Evolutionary conservation across 2,113 vertebrate species (phyloP).

Genomic region (Sorex fumeus): DNA sequence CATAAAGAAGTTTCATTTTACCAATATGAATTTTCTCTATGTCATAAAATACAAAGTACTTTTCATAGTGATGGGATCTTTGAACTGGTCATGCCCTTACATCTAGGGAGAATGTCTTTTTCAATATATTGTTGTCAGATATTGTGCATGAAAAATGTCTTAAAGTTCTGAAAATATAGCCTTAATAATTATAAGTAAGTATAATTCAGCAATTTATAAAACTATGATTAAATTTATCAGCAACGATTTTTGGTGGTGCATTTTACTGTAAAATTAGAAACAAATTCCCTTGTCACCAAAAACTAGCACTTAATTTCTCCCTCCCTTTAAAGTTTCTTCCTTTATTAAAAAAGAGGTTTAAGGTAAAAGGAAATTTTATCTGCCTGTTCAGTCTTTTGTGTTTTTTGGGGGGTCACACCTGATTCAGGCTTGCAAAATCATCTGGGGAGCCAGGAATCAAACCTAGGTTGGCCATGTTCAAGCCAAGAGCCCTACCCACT

Average conservation of each 20-base stretch:
- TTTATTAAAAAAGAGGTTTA: slow-evolving; percentile 52
- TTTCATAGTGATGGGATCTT: slow-evolving; percentile 23
- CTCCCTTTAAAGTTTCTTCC: not conserved
- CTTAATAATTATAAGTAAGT: not conserved
- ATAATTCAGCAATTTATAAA: slow-evolving; percentile 50
- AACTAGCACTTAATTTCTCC: slow-evolving; percentile 32
- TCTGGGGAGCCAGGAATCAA: too few relatives aligned
- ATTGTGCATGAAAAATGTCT: not conserved
- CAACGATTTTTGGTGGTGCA: not conserved
- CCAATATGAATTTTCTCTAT: slow-evolving; percentile 52
- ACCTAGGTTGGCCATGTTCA: too few relatives aligned
- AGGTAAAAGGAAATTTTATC: slow-evolving; percentile 47
- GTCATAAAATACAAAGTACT: slow-evolving; percentile 50
- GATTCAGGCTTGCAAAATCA: too few relatives aligned
- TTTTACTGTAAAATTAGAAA: slow-evolving; percentile 36
- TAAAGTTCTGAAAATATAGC: slow-evolving; percentile 31
- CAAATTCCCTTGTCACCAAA: slow-evolving; percentile 13
- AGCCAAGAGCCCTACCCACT: too few relatives aligned
- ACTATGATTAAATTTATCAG: slow-evolving; percentile 3
- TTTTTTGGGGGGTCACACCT: too few relatives aligned
- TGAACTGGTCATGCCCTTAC: slow-evolving; percentile 10
- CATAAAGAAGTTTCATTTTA: slow-evolving; percentile 46
- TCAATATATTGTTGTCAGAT: not conserved
- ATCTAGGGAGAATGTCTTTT: not conserved
- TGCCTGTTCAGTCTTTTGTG: not conserved